Evolutionary conservation across 2,888 invertebrate genomes (phyloP), one percentile per base, ranked within the genome.

Genomic region (Polylopha cassiicola): DNA sequence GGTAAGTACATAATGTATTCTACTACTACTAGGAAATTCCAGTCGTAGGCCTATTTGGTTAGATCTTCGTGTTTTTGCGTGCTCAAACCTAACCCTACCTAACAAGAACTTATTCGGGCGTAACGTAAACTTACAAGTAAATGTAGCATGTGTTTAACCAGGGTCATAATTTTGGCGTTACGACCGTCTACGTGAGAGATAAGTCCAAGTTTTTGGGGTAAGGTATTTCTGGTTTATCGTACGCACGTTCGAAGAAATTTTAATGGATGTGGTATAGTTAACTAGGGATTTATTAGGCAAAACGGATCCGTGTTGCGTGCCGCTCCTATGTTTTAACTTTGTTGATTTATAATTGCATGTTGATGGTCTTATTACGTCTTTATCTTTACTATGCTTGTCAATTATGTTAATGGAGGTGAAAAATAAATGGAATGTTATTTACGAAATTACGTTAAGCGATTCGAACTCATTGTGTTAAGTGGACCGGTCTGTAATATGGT

Each of bases 111-210:
- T 76, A 73, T 73, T 77, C 73, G 64, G 57, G 78, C 72, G 77
- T 64, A 73, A 69, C 76, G 68, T 73, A 78, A 77, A 82, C 73
- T 81, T 82, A 78, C 75, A 65, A 77, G 70, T 79, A 79, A 82
- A 81, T 77, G 82, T 81, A 77, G 74, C 82, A 84, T 84, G 81
- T 84, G 84, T 80, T 82, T 74, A 79, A 80, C 81, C 78, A 61
- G 72, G 54, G 65, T 76, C 72, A 78, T 82, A 81, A 81, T 80
- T 84, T 70, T 61, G 61, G 58, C 68, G 69, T 77, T 81, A 82
- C 82, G 81, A 79, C 79, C 78, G 58, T 53, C 76, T 77, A 81
- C 81, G 84, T 78, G 82, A 58, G 69, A 82, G 84, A 84, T 84
- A 84, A 84, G 75, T 80, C 67, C 67, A 82, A 81, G 78, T 82